Evolutionary conservation across 1,140 invertebrate species (phyloP), one percentile per base, ranked within the genome.

Genomic region (Drosophila miranda): DNA sequence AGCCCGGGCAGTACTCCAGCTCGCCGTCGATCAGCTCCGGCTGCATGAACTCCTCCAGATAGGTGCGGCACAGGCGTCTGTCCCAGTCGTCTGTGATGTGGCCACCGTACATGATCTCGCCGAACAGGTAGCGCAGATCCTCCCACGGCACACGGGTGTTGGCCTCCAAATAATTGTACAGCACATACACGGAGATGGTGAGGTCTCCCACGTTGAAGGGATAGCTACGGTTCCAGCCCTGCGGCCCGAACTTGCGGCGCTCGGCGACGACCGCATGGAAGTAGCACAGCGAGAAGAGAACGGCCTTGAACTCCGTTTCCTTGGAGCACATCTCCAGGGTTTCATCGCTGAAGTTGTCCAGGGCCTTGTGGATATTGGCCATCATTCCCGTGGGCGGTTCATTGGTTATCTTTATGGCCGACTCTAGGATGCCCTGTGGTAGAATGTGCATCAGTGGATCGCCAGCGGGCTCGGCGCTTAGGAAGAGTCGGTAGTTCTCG

Each of bases 11-110:
- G 8, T 98, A 93, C 61, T 93, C 92, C 2, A 97, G 90, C 74
- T 99, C 97, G 19, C 96, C 96, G 77, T 98, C 97, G 48, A 97
- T 94, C 87, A 98, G 92, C 76, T 97, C 95, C 0, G 95, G 93
- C 75, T 96, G 94, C 93, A 99, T 94, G 90, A 96, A 98, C 78
- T 97, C 97, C 62, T 96, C 93, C 7, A 99, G 92, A 92, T 98
- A 99, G 6, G 96, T 97, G 45, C 94, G 93, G 89, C 97, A 98
- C 1, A 98, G 92, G 14, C 96, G 92, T 58, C 97, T 92, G 92
- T 99, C 97, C 96, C 97, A 98, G 89, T 98, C 97, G 90, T 98
- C 98, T 1, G 97, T 98, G 75, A 98, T 98, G 89, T 98, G 97
- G 1, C 98, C 98, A 9, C 98, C 97, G 83, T 99, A 99, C 97